phyloP scores from a whole-genome alignment of 2,797 vertebrate species.

The Miichthys miiuy region DNA sequence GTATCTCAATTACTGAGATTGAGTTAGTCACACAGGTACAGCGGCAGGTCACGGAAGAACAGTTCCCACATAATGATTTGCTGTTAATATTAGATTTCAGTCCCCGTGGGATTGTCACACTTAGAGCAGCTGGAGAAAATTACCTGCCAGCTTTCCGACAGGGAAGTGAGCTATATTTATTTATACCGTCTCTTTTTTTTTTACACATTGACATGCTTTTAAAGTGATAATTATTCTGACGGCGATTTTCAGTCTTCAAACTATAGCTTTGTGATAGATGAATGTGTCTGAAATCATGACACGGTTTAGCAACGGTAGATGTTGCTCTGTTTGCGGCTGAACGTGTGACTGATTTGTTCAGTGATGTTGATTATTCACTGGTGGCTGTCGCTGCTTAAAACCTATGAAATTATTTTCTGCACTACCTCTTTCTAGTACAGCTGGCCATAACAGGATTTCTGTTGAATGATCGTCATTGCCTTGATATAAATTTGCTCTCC shows the following conservation, averaged over 20 bases:
- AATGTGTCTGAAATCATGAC: conserved; percentile 74
- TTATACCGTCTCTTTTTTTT: conserved; percentile 71
- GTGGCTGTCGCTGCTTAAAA: conserved; percentile 57
- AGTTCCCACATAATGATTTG: conserved; percentile 86
- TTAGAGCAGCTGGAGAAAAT: conserved; percentile 84
- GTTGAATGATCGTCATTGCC: conserved; percentile 66
- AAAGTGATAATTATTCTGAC: conserved; percentile 84
- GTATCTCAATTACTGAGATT: conserved; percentile 83
- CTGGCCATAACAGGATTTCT: conserved; percentile 55
- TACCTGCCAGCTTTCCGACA: conserved; percentile 84
- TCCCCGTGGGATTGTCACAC: conserved; percentile 83
- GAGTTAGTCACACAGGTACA: conserved; percentile 83
- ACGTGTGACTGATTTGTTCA: conserved; percentile 69
- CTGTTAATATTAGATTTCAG: conserved; percentile 87
- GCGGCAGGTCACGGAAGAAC: conserved; percentile 80
- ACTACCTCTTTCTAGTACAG: conserved; percentile 40
- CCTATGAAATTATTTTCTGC: conserved; percentile 69
- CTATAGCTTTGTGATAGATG: conserved; percentile 73
- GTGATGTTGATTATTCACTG: conserved; percentile 73
- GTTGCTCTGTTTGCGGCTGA: conserved; percentile 59
- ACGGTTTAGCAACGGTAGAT: conserved; percentile 67
- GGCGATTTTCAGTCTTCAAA: conserved; percentile 74
- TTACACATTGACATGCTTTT: conserved; percentile 81
- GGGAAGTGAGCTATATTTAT: conserved; percentile 86
- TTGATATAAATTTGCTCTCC: conserved; percentile 59